Conservation (phyloP, 2,113 vertebrate species). For the Nansenia antarctica region DNA sequence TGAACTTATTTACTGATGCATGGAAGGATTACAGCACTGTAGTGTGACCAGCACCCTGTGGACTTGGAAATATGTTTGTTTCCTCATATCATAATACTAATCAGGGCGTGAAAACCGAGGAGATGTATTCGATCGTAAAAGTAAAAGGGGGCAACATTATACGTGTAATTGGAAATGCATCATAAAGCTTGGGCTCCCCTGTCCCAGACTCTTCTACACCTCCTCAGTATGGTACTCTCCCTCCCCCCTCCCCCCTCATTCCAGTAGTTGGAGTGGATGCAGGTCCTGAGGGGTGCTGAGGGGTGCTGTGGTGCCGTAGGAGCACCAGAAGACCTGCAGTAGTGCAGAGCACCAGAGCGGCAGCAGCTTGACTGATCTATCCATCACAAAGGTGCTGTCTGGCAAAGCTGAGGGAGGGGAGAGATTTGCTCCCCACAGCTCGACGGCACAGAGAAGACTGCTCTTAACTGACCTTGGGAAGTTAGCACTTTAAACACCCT, state of each 20-base stretch:
- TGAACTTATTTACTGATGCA: no score
- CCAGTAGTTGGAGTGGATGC: neutral
- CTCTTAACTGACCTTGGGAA: constrained; percentile 30
- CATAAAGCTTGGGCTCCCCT: neutral
- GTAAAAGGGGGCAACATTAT: neutral
- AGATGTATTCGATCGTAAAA: constrained; percentile 11
- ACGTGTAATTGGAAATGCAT: constrained; percentile 14
- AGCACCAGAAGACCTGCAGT: constrained; percentile 6
- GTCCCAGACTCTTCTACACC: neutral
- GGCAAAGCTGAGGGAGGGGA: neutral
- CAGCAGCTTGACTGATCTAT: constrained; percentile 29
- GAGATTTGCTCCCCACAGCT: neutral
- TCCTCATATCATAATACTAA: constrained; percentile 12
- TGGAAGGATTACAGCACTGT: no score
- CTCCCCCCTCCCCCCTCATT: neutral
- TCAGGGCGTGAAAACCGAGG: constrained; percentile 11
- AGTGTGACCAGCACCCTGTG: neutral
- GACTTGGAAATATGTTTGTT: neutral
- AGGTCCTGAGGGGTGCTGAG: neutral
- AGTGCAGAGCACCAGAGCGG: neutral
- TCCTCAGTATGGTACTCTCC: neutral
- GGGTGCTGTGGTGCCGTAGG: neutral
- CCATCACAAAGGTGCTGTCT: constrained; percentile 14
- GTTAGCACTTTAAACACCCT: constrained; percentile 11
- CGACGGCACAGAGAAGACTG: neutral